Conservation (phyloP, 1,140 invertebrate genomes). For the Diachasma alloeum region DNA sequence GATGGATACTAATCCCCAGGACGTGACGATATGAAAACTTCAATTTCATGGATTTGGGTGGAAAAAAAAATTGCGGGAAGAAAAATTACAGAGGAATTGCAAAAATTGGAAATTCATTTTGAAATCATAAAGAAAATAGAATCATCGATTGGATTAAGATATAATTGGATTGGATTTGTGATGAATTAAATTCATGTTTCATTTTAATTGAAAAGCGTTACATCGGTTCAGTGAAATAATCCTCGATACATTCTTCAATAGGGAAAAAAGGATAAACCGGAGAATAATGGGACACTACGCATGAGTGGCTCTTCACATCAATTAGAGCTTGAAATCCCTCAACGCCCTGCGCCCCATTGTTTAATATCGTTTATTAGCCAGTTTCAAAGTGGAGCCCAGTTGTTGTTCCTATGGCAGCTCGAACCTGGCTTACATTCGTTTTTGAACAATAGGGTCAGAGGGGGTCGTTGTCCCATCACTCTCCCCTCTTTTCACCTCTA, state of each 20-base stretch:
- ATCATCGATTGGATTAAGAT: no score
- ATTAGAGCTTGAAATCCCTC: neutral
- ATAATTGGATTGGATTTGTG: no score
- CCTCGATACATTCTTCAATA: neutral
- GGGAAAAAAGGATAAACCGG: neutral
- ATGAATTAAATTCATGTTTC: no score
- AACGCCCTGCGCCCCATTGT: neutral
- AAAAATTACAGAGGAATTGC: no score
- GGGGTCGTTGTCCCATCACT: neutral
- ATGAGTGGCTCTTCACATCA: neutral
- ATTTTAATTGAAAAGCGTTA: no score
- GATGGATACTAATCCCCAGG: no score
- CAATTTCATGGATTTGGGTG: no score
- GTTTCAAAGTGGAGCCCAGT: neutral
- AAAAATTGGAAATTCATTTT: no score
- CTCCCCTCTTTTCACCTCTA: neutral
- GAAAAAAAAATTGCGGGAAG: no score
- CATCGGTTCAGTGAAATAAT: no score
- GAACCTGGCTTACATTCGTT: neutral
- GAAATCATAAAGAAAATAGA: no score
- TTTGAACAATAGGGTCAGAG: neutral
- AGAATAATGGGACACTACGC: neutral
- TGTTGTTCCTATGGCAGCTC: neutral
- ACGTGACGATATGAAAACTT: no score
- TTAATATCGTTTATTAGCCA: conserved; percentile 8